phyloP scores from a whole-genome alignment of 2,888 invertebrate genomes.

The Orchesella flavescens region DNA sequence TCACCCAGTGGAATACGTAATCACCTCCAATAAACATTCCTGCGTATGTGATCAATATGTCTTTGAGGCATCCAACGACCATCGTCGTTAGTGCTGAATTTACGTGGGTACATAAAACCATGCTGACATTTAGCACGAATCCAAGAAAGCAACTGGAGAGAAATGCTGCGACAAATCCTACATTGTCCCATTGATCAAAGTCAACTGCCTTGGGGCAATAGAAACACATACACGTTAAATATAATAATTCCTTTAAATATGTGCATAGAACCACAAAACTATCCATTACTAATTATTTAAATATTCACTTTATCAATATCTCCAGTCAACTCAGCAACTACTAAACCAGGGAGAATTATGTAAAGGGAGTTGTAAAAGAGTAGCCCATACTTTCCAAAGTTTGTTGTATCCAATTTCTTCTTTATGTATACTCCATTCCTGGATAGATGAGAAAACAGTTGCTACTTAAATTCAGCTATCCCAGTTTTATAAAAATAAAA shows the following conservation, averaged over 20 bases:
- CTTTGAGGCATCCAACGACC: slow-evolving; percentile 98
- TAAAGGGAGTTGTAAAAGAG: slow-evolving; percentile 94
- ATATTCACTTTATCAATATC: slow-evolving; percentile 79
- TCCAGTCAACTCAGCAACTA: slow-evolving; percentile 84
- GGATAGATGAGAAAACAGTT: background rate
- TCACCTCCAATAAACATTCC: slow-evolving; percentile 99
- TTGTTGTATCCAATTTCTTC: slow-evolving; percentile 94
- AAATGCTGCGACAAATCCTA: slow-evolving; percentile 86
- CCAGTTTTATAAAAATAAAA: background rate
- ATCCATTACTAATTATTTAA: background rate
- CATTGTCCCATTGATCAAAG: slow-evolving; percentile 84
- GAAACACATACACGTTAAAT: background rate
- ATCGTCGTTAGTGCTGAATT: slow-evolving; percentile 99
- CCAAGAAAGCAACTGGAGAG: slow-evolving; percentile 95
- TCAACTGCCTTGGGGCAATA: slow-evolving; percentile 75
- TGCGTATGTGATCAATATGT: slow-evolving; percentile 95
- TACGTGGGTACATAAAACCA: slow-evolving; percentile 95
- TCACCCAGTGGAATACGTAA: slow-evolving; percentile 93
- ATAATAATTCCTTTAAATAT: background rate
- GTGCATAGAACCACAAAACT: background rate
- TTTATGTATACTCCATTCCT: slow-evolving; percentile 82
- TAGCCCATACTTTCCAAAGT: slow-evolving; percentile 91
- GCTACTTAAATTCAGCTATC: too few relatives aligned
- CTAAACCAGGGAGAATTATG: slow-evolving; percentile 84
- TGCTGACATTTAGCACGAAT: slow-evolving; percentile 94